Base-by-base conservation (phyloP, 2,888 invertebrate species). In the Dermolepida albohirtum region DNA sequence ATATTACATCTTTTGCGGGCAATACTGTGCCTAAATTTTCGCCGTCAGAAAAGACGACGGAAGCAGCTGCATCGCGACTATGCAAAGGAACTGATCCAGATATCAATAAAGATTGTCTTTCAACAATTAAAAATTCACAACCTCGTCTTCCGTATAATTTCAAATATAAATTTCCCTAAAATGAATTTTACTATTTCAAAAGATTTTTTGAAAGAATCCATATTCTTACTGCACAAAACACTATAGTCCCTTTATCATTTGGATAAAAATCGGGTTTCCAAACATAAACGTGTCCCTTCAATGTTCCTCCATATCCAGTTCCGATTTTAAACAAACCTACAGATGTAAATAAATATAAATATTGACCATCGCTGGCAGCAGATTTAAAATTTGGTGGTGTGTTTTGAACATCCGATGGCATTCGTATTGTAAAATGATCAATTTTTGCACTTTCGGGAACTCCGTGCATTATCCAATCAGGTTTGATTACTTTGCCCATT, bases 311-410 rank as follows among this genome's bases (percentile, higher is more conserved):
- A 80, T 95, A 96, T 6, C 98, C 98, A 59, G 97, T 94, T 14
- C 98, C 98, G 71, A 98, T 90, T 86, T 98, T 98, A 71, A 95
- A 87, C 51, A 98, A 85, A 1, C 96, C 95, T 76, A 91, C 90
- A 8, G 91, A 90, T 34, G 94, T 90, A 76, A 94, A 91, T 29
- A 98, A 85, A 83, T 96, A 98, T 63, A 98, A 86, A 83, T 89
- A 96, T 72, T 91, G 91, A 8, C 98, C 98, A 83, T 98, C 97
- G 73, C 94, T 94, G 6, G 95, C 93, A 78, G 97, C 86, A 2
- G 93, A 90, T 62, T 85, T 85, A 14, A 86, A 80, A 69, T 82
- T 82, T 59, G 86, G 74, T 17, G 83, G 78, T 66, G 84, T 78
- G 77, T 85, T 86, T 73, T 84, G 84, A 7, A 86, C 79, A 70